Conservation (phyloP, 2,113 vertebrate genomes). For the Gnathonemus longibarbis region DNA sequence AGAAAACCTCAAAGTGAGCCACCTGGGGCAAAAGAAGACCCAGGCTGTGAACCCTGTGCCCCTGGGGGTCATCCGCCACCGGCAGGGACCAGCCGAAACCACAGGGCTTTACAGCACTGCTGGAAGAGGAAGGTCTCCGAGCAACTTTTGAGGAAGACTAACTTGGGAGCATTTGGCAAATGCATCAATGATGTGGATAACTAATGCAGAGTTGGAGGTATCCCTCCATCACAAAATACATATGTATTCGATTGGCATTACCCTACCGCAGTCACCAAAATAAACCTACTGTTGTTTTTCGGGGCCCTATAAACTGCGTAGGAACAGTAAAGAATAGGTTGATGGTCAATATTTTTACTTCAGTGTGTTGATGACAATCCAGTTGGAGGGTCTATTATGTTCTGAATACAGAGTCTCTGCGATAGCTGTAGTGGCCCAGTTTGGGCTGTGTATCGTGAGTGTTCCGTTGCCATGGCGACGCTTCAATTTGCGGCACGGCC, state of each 20-base stretch:
- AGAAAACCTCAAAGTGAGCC: not conserved
- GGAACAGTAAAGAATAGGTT: not conserved
- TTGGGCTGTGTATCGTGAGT: not conserved
- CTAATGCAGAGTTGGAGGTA: not conserved
- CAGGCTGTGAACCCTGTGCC: constrained; percentile 8
- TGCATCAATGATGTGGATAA: not conserved
- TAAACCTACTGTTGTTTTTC: not conserved
- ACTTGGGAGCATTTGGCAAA: not conserved
- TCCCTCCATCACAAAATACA: not conserved
- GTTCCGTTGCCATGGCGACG: not conserved
- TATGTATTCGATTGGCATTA: not conserved
- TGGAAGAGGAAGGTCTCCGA: constrained; percentile 29
- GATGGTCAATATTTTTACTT: not conserved
- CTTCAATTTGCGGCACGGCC: not conserved
- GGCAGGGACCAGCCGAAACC: constrained; percentile 30
- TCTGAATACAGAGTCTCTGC: not conserved
- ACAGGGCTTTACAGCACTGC: constrained; percentile 30
- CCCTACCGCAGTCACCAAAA: not conserved
- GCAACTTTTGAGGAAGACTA: not conserved
- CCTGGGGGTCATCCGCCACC: not conserved
- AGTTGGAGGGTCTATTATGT: not conserved
- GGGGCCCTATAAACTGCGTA: not conserved
- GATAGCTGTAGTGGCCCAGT: not conserved
- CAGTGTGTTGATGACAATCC: not conserved
- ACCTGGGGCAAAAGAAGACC: constrained; percentile 12